Percentiles rank a stretch among this genome's conserved stretches.
These are phyloP conservation scores for Ambastaia sidthimunki DNA, from an alignment of 2,797 vertebrate genomes.

Conservation along the genomic window DNA sequence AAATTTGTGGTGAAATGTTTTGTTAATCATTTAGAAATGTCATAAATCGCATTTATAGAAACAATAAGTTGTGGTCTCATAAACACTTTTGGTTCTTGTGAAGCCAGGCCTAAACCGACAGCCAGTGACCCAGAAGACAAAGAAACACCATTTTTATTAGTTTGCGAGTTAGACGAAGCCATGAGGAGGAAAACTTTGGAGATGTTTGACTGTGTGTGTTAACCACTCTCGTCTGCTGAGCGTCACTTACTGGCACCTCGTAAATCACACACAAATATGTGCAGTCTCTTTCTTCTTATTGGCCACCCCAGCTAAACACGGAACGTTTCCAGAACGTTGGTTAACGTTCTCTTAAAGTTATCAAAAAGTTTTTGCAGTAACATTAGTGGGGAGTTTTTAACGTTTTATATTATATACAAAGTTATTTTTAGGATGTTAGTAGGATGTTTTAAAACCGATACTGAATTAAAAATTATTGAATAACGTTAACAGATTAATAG, in stretches of 20 bases:
- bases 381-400: no score
- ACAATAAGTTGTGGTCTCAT: constrained; percentile 25
- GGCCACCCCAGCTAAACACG: background rate
- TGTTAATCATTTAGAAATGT: constrained; percentile 9
- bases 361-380: no score
- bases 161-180: background rate
- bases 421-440: no score
- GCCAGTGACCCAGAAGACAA: background rate
- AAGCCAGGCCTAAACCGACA: constrained; percentile 15
- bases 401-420: no score
- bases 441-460: no score
- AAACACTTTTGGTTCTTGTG: constrained; percentile 10
- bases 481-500: no score
- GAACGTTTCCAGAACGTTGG: no score
- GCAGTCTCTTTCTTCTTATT: constrained; percentile 5
- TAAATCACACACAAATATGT: constrained; percentile 49
- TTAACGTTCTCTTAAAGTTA: no score
- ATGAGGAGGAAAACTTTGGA: constrained; percentile 44
- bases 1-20: constrained; percentile 4
- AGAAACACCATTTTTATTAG: background rate
- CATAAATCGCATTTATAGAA: background rate
- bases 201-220: constrained; percentile 41
- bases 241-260: constrained; percentile 51
- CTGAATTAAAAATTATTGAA: no score
- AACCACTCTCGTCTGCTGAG: constrained; percentile 56